These are phyloP conservation scores for Camponotus vicinus DNA, from an alignment of 1,140 invertebrate genomes.

Conservation along the genomic window DNA sequence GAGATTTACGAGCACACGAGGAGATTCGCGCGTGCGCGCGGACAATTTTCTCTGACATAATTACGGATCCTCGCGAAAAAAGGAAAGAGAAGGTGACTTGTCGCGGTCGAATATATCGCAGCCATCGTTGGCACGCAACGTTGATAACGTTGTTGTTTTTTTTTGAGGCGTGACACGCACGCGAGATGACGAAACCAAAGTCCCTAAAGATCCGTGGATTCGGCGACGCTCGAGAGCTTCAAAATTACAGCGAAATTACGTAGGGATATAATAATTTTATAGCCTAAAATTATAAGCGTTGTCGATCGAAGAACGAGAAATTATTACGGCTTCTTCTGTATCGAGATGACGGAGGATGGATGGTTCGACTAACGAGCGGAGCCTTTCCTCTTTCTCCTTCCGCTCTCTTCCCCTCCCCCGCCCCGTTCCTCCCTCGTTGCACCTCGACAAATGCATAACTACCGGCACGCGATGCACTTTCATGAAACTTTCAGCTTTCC, in stretches of 20 bases:
- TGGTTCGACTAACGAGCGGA: constrained; percentile 9
- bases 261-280: neutral
- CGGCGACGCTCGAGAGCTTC: neutral
- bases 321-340: constrained; percentile 1
- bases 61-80: constrained; percentile 38
- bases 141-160: constrained; percentile 31
- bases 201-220: neutral
- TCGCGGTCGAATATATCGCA: constrained; percentile 38
- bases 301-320: constrained; percentile 3
- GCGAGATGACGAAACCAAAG: constrained; percentile 36
- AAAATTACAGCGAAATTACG: neutral
- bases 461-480: constrained; percentile 82
- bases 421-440: constrained; percentile 37
- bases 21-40: constrained; percentile 31
- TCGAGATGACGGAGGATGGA: neutral
- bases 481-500: constrained; percentile 84
- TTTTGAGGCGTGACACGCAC: constrained; percentile 32
- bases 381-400: constrained; percentile 39
- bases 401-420: neutral
- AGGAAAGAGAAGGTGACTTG: constrained; percentile 23
- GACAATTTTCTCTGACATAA: constrained; percentile 59
- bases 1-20: constrained; percentile 26
- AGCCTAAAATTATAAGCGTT: neutral
- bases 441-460: constrained; percentile 73
- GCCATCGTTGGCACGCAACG: constrained; percentile 36